Evolutionary conservation across 2,113 vertebrate genomes (phyloP).

Genomic region (Mustelus asterias): DNA sequence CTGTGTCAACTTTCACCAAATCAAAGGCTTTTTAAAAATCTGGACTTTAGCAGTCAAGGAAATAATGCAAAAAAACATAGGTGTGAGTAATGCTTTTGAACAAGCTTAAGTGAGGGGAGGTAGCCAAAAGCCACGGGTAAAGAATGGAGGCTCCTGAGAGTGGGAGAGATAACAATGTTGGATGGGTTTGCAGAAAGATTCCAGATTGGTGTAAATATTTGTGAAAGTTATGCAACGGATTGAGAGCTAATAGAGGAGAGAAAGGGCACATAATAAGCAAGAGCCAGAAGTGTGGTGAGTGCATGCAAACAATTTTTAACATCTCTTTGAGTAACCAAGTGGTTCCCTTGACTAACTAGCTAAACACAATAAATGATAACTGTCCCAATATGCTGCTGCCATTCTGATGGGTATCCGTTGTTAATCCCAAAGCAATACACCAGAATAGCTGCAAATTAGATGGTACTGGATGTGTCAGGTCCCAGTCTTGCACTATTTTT

Average conservation of each 20-base stretch:
- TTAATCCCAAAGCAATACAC: background rate
- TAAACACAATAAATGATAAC: background rate
- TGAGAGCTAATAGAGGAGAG: background rate
- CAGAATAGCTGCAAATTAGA: background rate
- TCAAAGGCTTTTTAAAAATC: slow-evolving; percentile 40
- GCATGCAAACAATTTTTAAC: background rate
- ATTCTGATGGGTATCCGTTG: background rate
- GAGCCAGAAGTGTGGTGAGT: background rate
- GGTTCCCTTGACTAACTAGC: background rate
- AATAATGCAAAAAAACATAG: slow-evolving; percentile 38
- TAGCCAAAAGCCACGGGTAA: background rate
- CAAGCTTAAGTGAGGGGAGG: background rate
- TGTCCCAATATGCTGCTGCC: background rate
- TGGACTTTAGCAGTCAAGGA: slow-evolving; percentile 40
- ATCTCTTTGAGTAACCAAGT: background rate
- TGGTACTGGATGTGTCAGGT: background rate
- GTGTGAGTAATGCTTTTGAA: slow-evolving; percentile 38
- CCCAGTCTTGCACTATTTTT: background rate
- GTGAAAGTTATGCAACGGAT: background rate
- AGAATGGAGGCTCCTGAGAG: background rate
- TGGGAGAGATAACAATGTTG: background rate
- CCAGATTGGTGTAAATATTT: background rate
- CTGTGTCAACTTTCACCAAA: slow-evolving; percentile 53
- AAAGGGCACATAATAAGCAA: background rate
- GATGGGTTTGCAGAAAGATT: background rate